phyloP scores from a whole-genome alignment of 1,140 invertebrate species.

The Linepithema humile region DNA sequence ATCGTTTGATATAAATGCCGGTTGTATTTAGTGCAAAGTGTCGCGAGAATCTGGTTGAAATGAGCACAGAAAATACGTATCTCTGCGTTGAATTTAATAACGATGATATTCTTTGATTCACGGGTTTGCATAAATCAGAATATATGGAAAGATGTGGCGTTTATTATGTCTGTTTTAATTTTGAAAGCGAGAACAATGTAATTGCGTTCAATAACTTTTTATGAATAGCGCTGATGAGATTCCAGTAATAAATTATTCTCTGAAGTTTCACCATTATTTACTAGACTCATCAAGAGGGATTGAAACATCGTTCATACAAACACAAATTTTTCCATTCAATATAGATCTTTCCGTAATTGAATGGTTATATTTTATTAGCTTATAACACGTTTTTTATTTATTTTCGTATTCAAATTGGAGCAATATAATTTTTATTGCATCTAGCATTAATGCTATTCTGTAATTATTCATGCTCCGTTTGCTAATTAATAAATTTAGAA shows the following conservation, averaged over 20 bases:
- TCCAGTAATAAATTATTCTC: constrained; percentile 20
- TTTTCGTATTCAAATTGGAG: background rate
- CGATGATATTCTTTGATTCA: constrained; percentile 11
- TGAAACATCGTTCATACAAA: constrained; percentile 8
- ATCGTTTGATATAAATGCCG: constrained; percentile 25
- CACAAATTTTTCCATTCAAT: constrained; percentile 12
- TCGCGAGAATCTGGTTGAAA: background rate
- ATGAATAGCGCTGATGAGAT: constrained; percentile 15
- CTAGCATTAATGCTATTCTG: background rate
- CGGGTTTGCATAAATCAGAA: constrained; percentile 16
- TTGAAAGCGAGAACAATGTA: constrained; percentile 23
- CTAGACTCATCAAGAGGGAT: constrained; percentile 11
- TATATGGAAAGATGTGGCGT: constrained; percentile 1
- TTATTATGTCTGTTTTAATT: constrained; percentile 37
- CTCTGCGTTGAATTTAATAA: constrained; percentile 23
- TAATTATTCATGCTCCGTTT: background rate
- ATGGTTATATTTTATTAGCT: constrained; percentile 28
- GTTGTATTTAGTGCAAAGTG: background rate
- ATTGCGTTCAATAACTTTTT: constrained; percentile 12
- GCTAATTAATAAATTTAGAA: background rate
- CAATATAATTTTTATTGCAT: constrained; percentile 22
- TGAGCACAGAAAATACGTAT: constrained; percentile 15
- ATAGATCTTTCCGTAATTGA: constrained; percentile 18
- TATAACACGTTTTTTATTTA: constrained; percentile 13
- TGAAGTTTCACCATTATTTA: background rate